Percentiles rank a stretch among this genome's conserved stretches.
Evolutionary conservation across 1,140 invertebrate species (phyloP).

Genomic region (Bombus breviceps): DNA sequence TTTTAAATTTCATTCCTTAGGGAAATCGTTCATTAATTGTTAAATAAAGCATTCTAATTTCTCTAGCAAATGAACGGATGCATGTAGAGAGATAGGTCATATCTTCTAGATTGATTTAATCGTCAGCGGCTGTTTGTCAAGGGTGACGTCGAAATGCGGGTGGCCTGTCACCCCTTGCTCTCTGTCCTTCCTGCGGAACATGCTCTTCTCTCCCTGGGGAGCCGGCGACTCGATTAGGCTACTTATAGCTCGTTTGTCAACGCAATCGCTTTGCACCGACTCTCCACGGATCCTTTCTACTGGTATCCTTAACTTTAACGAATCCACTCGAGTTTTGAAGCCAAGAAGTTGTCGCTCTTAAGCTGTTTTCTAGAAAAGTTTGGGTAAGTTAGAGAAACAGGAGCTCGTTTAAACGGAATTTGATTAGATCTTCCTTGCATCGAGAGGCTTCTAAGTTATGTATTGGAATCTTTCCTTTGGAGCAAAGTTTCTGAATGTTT

Average conservation of each 20-base stretch:
- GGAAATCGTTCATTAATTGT: background rate
- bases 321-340: background rate
- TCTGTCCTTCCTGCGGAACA: constrained; percentile 12
- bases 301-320: constrained; percentile 17
- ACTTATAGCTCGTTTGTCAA: constrained; percentile 57
- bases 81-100: constrained; percentile 18
- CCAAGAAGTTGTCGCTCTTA: background rate
- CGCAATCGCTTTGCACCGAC: constrained; percentile 40
- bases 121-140: constrained; percentile 61
- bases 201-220: background rate
- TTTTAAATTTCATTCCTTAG: background rate
- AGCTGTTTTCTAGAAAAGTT: background rate
- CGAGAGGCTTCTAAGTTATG: too few relatives aligned
- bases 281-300: background rate
- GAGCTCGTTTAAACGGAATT: background rate
- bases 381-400: background rate
- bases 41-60: background rate
- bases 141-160: constrained; percentile 55
- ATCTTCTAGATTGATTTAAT: constrained; percentile 65
- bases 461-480: too few relatives aligned
- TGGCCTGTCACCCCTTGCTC: constrained; percentile 29
- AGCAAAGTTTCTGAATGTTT: background rate
- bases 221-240: constrained; percentile 32
- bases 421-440: background rate
- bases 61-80: background rate